Evolutionary conservation across 2,888 invertebrate species (phyloP).

Genomic region (Drosophila rubida): DNA sequence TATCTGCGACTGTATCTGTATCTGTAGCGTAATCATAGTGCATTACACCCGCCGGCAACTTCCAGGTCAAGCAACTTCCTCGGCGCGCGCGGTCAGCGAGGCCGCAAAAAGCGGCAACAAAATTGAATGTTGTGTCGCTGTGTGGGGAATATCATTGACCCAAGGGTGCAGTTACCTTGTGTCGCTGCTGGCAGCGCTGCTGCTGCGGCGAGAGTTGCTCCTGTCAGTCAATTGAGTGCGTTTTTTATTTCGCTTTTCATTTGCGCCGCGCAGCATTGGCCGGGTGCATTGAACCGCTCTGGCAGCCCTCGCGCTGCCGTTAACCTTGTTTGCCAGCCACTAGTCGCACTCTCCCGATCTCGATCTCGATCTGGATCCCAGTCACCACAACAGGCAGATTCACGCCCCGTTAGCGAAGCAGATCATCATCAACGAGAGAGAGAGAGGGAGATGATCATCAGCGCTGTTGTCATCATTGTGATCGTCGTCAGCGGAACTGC

Average conservation of each 20-base stretch:
- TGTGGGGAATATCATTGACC: conserved; percentile 61
- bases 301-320: conserved; percentile 49
- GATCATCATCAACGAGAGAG: not conserved
- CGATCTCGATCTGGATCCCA: conserved; percentile 15
- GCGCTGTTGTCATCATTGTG: not conserved
- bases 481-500: conserved; percentile 29
- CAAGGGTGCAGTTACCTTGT: conserved; percentile 74
- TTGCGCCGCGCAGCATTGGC: conserved; percentile 4
- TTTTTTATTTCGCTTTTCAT: conserved; percentile 3
- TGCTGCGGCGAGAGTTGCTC: conserved; percentile 19
- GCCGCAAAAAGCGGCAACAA: not conserved
- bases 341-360: not conserved
- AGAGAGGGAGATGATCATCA: not conserved
- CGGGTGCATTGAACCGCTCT: conserved; percentile 42
- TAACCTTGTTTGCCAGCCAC: conserved; percentile 59
- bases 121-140: conserved; percentile 30
- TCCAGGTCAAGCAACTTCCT: conserved; percentile 73
- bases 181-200: not conserved
- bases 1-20: conserved; percentile 7
- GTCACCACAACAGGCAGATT: conserved; percentile 5
- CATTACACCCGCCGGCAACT: conserved; percentile 59
- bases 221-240: conserved; percentile 40
- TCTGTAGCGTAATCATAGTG: conserved; percentile 35
- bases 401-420: conserved; percentile 45
- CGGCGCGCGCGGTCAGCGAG: conserved; percentile 52